These are phyloP conservation scores for Malachius bipustulatus DNA, from an alignment of 2,888 invertebrate species.

Conservation along the genomic window DNA sequence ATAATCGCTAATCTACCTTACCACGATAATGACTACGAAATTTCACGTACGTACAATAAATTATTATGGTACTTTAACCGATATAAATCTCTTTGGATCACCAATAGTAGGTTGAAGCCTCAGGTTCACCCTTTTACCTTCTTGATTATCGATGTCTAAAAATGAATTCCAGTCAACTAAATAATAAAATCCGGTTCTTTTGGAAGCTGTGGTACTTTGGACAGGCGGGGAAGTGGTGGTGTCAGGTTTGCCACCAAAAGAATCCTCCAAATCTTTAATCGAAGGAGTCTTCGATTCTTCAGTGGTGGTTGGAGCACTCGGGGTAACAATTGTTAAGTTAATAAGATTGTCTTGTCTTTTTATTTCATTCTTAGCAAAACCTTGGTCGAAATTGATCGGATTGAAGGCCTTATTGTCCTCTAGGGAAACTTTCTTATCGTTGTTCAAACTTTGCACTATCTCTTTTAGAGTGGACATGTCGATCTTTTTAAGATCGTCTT, in stretches of 20 bases:
- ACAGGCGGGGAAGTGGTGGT: constrained; percentile 40
- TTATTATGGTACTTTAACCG: constrained; percentile 63
- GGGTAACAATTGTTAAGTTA: constrained; percentile 17
- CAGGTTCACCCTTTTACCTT: constrained; percentile 58
- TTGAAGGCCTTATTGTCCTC: constrained; percentile 32
- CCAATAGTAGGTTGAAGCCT: constrained; percentile 71
- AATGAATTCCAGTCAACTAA: constrained; percentile 80
- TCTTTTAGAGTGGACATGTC: constrained; percentile 32
- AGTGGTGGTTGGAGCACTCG: constrained; percentile 22
- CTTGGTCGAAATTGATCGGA: constrained; percentile 32
- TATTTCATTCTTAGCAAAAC: constrained; percentile 38
- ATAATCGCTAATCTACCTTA: no score
- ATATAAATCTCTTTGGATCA: constrained; percentile 65
- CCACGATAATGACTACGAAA: no score
- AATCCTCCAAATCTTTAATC: constrained; percentile 58
- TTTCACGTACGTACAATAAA: no score
- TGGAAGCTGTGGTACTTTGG: constrained; percentile 53
- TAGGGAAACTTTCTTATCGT: constrained; percentile 22
- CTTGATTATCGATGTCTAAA: constrained; percentile 68
- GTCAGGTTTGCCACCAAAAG: constrained; percentile 56
- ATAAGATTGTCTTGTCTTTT: constrained; percentile 37
- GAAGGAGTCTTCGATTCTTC: constrained; percentile 38
- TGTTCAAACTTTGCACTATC: constrained; percentile 28
- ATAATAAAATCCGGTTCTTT: constrained; percentile 71
- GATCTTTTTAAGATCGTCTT: constrained; percentile 35